Evolutionary conservation across 2,113 vertebrate genomes (phyloP).

Genomic region (Athene noctua): DNA sequence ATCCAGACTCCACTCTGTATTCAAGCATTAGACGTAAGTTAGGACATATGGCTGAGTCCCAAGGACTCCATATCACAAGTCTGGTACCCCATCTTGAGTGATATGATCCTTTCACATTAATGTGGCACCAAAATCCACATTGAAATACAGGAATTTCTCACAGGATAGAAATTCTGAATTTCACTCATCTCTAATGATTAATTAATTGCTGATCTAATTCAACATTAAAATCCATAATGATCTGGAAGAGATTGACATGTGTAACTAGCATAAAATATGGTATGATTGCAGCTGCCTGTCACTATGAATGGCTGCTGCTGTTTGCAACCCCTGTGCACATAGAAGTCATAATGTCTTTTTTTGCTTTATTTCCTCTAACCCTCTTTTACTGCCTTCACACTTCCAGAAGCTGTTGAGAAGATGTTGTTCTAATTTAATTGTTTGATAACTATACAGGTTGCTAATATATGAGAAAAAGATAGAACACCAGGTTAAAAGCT

Average conservation of each 20-base stretch:
- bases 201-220: neutral
- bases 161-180: neutral
- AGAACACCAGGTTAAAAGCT: neutral
- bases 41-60: neutral
- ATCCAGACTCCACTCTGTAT: neutral
- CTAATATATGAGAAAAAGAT: neutral
- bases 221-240: neutral
- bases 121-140: neutral
- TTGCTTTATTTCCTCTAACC: neutral
- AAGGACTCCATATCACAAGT: neutral
- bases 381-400: accelerated
- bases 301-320: neutral
- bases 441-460: neutral
- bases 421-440: neutral
- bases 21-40: neutral
- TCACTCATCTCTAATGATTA: neutral
- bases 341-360: neutral
- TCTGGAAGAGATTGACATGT: neutral
- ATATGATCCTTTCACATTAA: neutral
- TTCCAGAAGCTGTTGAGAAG: neutral
- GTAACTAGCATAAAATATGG: neutral
- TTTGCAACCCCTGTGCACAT: neutral
- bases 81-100: neutral
- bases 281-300: neutral
- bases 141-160: neutral